phyloP scores from a whole-genome alignment of 2,113 vertebrate species.

The Paedocypris sp. region DNA sequence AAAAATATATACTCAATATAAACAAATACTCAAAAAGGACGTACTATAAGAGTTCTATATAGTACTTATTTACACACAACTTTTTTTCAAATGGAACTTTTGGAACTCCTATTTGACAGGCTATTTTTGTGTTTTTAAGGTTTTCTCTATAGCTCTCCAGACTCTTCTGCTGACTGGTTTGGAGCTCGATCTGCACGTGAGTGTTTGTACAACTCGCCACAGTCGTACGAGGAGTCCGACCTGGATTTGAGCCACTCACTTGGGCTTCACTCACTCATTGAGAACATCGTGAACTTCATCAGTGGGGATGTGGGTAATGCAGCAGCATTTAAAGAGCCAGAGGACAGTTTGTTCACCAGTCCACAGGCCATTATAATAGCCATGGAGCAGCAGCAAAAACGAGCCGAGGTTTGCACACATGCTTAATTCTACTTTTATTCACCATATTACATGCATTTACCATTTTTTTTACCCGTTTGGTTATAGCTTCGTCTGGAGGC shows the following conservation, averaged over 20 bases:
- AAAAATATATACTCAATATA: too few species aligned
- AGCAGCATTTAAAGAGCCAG: conserved; percentile 87
- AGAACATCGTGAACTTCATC: conserved; percentile 88
- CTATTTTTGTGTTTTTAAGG: conserved; percentile 41
- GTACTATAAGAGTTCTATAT: too few species aligned
- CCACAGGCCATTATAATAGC: conserved; percentile 83
- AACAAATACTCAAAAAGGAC: too few species aligned
- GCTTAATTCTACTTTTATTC: not conserved
- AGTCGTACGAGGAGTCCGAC: conserved; percentile 73
- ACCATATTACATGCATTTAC: not conserved
- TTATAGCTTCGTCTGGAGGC: conserved; percentile 85
- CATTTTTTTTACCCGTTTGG: not conserved
- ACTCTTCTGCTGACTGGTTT: conserved; percentile 79
- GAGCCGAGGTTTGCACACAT: conserved; percentile 79
- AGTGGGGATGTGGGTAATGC: conserved; percentile 82
- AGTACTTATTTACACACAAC: too few species aligned
- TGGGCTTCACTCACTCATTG: conserved; percentile 80
- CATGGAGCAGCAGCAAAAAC: conserved; percentile 90
- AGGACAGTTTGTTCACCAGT: conserved; percentile 88
- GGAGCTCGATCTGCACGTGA: conserved; percentile 75
- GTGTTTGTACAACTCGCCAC: conserved; percentile 64
- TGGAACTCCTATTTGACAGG: too few species aligned
- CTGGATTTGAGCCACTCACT: conserved; percentile 76
- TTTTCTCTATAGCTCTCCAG: conserved; percentile 57
- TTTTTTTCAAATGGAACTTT: too few species aligned